Evolutionary conservation across 1,140 invertebrate species (phyloP).

Genomic region (Lordiphosa clarofinis): DNA sequence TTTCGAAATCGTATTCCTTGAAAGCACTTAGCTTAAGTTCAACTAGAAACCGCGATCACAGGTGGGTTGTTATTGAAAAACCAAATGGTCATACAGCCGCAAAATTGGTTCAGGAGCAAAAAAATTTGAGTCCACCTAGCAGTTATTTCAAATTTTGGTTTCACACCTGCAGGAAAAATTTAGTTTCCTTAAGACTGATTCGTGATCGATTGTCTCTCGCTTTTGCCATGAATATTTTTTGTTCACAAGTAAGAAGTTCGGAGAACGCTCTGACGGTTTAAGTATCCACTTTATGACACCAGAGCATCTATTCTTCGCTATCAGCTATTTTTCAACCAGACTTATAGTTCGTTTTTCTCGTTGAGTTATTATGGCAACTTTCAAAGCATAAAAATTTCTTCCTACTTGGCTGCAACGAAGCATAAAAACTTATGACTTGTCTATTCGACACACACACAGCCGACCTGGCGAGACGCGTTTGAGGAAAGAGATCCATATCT

Average conservation of each 20-base stretch:
- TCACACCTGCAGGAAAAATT: neutral
- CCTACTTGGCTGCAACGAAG: slow-evolving; percentile 68
- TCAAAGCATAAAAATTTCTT: slow-evolving; percentile 74
- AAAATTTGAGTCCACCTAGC: too few relatives aligned
- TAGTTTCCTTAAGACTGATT: neutral
- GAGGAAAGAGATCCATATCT: slow-evolving; percentile 36
- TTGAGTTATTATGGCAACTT: slow-evolving; percentile 68
- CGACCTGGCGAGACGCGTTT: slow-evolving; percentile 24
- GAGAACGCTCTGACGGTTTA: too few relatives aligned
- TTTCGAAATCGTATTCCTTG: too few relatives aligned
- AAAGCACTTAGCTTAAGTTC: too few relatives aligned
- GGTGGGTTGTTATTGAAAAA: too few relatives aligned
- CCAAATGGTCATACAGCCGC: too few relatives aligned
- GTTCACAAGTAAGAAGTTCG: too few relatives aligned
- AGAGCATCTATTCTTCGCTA: slow-evolving; percentile 39
- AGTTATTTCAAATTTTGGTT: too few relatives aligned
- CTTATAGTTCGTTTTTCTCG: slow-evolving; percentile 30
- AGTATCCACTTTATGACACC: neutral
- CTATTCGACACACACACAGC: slow-evolving; percentile 51
- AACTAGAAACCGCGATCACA: too few relatives aligned
- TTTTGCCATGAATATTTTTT: neutral
- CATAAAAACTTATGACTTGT: slow-evolving; percentile 75
- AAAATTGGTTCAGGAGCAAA: too few relatives aligned
- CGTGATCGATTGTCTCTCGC: neutral
- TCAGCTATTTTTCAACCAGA: slow-evolving; percentile 5